Conservation (phyloP, 2,888 invertebrate species). For the Archaeoteleia sp. region DNA sequence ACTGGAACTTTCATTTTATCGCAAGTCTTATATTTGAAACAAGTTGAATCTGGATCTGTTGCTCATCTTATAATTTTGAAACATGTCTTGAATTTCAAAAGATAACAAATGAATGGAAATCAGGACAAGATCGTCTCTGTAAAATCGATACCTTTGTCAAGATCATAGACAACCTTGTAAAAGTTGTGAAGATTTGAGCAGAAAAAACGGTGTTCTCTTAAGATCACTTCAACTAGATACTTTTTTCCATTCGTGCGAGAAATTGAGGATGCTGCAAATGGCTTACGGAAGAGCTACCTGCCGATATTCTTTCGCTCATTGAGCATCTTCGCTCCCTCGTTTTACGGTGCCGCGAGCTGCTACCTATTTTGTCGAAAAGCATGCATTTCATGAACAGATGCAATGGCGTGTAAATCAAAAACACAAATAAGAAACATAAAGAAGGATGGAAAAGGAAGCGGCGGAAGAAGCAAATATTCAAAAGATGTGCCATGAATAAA, state of each 20-base stretch:
- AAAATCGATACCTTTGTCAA: conserved; percentile 51
- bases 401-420: conserved; percentile 50
- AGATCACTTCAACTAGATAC: conserved; percentile 39
- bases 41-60: no score
- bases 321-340: conserved; percentile 29
- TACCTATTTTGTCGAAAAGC: conserved; percentile 31
- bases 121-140: conserved; percentile 39
- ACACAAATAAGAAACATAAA: conserved; percentile 44
- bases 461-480: conserved; percentile 34
- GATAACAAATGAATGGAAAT: conserved; percentile 42
- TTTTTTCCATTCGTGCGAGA: conserved; percentile 38
- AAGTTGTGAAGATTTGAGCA: conserved; percentile 17
- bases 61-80: no score
- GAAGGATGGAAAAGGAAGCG: conserved; percentile 37
- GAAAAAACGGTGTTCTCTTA: conserved; percentile 23
- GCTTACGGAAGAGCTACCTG: conserved; percentile 42
- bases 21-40: no score
- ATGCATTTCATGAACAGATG: conserved; percentile 40
- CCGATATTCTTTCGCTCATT: conserved; percentile 41
- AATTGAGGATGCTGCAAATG: conserved; percentile 46
- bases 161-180: conserved; percentile 12
- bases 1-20: no score
- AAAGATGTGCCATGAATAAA: conserved; percentile 59
- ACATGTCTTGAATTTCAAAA: conserved; percentile 45
- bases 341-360: conserved; percentile 48